A percentile compares a stretch with the other conserved stretches of the same genome.
These are phyloP conservation scores for Heliothis virescens DNA, from an alignment of 1,140 invertebrate genomes.

Conservation along the genomic window DNA sequence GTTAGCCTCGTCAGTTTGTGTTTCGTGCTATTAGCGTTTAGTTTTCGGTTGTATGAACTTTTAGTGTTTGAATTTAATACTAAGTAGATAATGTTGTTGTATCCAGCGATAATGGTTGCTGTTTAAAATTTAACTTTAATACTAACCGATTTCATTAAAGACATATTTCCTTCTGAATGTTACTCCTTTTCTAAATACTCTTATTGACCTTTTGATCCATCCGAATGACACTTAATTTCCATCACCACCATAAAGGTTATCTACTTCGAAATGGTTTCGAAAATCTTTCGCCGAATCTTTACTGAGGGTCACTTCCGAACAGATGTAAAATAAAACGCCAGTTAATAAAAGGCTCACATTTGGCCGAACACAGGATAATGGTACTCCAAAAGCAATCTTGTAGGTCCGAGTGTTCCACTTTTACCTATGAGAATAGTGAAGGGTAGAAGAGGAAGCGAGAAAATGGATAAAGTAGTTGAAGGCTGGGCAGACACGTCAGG, in stretches of 20 bases:
- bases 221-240: not conserved
- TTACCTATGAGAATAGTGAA: conserved; percentile 55
- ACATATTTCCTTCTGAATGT: too few species aligned
- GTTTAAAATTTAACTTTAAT: too few species aligned
- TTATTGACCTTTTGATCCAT: not conserved
- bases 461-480: not conserved
- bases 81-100: too few species aligned
- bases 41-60: too few species aligned
- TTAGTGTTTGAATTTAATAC: too few species aligned
- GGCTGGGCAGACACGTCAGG: too few species aligned
- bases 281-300: conserved; percentile 10
- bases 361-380: conserved; percentile 72
- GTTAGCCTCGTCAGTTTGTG: too few species aligned
- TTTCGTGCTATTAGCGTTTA: too few species aligned
- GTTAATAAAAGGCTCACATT: conserved; percentile 79
- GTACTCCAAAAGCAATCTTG: conserved; percentile 82
- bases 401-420: conserved; percentile 69
- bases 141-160: too few species aligned
- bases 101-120: too few species aligned
- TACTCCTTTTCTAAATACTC: too few species aligned
- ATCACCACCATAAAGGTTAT: conserved; percentile 5
- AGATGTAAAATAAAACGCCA: conserved; percentile 55
- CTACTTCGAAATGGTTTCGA: not conserved
- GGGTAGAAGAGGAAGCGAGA: conserved; percentile 41
- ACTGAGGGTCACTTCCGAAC: conserved; percentile 14